Conservation (phyloP, 1,140 invertebrate genomes). For the Camponotus vicinus region DNA sequence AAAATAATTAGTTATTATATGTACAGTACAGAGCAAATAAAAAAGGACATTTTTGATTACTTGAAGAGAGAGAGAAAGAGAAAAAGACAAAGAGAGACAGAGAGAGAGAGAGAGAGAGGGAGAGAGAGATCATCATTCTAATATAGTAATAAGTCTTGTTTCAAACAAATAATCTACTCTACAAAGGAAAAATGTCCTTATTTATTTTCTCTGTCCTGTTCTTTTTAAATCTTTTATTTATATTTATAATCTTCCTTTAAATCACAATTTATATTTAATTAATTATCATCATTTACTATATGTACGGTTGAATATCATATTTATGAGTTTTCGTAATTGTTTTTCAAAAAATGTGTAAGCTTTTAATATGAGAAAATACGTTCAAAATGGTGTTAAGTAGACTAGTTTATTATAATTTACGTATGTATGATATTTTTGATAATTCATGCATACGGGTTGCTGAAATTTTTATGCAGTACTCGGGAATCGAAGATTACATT, state of each 20-base stretch:
- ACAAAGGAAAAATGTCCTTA: no score
- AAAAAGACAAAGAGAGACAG: no score
- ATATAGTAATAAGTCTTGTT: no score
- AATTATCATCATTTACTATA: neutral
- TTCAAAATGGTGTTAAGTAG: neutral
- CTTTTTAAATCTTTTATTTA: no score
- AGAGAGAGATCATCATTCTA: no score
- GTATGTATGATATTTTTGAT: neutral
- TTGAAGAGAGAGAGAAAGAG: neutral
- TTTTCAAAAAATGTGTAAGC: neutral
- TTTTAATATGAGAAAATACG: neutral
- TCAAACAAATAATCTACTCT: no score
- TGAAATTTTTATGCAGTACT: constrained; percentile 46
- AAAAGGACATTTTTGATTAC: neutral
- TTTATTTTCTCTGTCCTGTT: no score
- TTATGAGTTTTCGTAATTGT: neutral
- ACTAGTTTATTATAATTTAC: constrained; percentile 38
- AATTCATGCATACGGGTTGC: constrained; percentile 25
- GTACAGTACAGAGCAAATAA: neutral
- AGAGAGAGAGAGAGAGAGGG: no score
- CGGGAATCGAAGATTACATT: constrained; percentile 56
- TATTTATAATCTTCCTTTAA: no score
- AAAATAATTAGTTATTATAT: neutral
- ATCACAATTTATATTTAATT: neutral
- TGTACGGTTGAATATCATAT: neutral